Evolutionary conservation across 2,888 invertebrate genomes (phyloP).

Genomic region (Meliscaeva auricollis): DNA sequence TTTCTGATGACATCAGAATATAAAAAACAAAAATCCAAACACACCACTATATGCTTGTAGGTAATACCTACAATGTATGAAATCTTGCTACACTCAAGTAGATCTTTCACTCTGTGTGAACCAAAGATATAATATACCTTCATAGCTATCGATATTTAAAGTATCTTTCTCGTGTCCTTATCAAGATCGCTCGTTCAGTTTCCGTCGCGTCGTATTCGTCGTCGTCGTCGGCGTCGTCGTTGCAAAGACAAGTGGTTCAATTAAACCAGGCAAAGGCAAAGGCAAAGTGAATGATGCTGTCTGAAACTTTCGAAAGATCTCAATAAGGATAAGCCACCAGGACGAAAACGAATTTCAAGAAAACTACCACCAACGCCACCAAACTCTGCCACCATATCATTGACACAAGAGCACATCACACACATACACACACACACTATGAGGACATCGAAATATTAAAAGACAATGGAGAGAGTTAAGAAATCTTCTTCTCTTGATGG

Average conservation of each 20-base stretch:
- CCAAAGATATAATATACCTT: not conserved
- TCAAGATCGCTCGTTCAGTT: conserved; percentile 50
- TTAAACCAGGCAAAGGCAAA: conserved; percentile 54
- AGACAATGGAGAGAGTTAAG: conserved; percentile 10
- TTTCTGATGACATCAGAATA: conserved; percentile 53
- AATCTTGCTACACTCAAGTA: not conserved
- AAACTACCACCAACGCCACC: not conserved
- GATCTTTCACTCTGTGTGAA: not conserved
- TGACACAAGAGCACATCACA: conserved; percentile 21
- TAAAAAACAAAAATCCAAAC: not conserved
- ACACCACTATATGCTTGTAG: not conserved
- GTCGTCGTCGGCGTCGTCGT: not conserved
- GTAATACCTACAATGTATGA: not conserved
- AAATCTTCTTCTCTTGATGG: not conserved
- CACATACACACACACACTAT: conserved; percentile 22
- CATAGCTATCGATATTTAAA: conserved; percentile 30
- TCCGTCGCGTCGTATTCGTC: conserved; percentile 12
- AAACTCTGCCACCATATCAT: not conserved
- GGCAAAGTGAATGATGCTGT: conserved; percentile 45
- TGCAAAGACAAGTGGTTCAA: conserved; percentile 68
- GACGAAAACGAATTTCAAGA: not conserved
- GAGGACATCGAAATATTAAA: conserved; percentile 52
- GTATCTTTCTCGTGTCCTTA: conserved; percentile 54
- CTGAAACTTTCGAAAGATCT: conserved; percentile 55
- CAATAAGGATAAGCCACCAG: conserved; percentile 43